Evolutionary conservation across 2,113 vertebrate species (phyloP).

Genomic region (Callithrix jacchus): DNA sequence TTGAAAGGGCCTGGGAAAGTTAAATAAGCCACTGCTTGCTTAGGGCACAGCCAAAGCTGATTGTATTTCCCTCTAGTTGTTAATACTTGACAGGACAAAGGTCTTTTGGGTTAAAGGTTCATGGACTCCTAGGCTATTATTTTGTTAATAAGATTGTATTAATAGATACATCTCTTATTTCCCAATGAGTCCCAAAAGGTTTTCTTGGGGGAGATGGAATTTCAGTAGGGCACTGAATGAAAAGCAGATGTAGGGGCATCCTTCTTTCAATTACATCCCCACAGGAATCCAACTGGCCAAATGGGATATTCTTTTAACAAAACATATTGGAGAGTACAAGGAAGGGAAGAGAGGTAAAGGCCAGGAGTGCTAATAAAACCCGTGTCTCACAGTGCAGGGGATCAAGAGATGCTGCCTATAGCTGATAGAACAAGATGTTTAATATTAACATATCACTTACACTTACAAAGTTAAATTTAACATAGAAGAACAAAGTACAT

Average conservation of each 20-base stretch:
- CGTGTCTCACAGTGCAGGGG: not conserved
- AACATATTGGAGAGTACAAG: not conserved
- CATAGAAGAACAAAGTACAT: not conserved
- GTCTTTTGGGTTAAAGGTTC: constrained; percentile 30
- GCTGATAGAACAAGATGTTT: not conserved
- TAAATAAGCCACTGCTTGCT: constrained; percentile 53
- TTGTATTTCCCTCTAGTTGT: not conserved
- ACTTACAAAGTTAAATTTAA: not conserved
- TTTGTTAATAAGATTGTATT: not conserved
- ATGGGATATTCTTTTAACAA: constrained; percentile 1
- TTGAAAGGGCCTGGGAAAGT: constrained; percentile 61
- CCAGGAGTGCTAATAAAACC: constrained; percentile 19
- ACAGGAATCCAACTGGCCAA: constrained; percentile 16
- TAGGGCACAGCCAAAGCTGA: not conserved
- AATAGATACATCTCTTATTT: not conserved
- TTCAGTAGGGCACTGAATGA: constrained; percentile 51
- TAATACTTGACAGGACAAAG: constrained; percentile 46
- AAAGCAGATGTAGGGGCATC: not conserved
- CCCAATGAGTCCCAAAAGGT: constrained; percentile 16
- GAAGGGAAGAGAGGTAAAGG: not conserved
- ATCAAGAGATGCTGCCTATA: not conserved
- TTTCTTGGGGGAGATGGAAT: constrained; percentile 41
- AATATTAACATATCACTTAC: not conserved
- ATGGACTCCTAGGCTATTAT: constrained; percentile 6
- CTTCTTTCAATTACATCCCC: constrained; percentile 23